Conservation (phyloP, 2,888 invertebrate genomes). For the Patella ulyssiponensis region DNA sequence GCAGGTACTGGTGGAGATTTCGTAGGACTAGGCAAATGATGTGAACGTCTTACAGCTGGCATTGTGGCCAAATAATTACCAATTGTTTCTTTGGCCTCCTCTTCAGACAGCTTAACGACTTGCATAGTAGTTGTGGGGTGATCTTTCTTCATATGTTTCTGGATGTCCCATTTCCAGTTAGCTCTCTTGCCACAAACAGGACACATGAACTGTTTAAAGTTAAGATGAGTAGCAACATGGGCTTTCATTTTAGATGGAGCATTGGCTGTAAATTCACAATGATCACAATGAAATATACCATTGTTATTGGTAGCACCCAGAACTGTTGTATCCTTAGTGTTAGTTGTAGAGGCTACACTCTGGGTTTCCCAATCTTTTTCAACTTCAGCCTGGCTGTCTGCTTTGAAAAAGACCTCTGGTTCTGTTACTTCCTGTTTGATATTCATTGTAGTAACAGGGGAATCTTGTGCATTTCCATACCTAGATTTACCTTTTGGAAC, state of each 20-base stretch:
- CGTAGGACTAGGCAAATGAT: conserved; percentile 48
- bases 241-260: conserved; percentile 65
- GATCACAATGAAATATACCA: conserved; percentile 48
- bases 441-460: neutral
- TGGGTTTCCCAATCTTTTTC: neutral
- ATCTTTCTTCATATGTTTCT: conserved; percentile 66
- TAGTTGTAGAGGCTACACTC: neutral
- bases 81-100: conserved; percentile 66
- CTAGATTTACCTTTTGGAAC: conserved; percentile 7
- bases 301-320: conserved; percentile 3
- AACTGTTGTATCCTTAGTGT: neutral
- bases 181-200: conserved; percentile 67
- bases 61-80: conserved; percentile 58
- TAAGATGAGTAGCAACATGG: conserved; percentile 67
- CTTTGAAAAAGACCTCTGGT: conserved; percentile 9
- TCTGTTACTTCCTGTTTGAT: conserved; percentile 14
- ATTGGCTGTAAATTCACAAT: conserved; percentile 57
- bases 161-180: conserved; percentile 70
- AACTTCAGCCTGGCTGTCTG: neutral
- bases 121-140: conserved; percentile 50
- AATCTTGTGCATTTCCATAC: neutral
- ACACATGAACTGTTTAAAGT: conserved; percentile 68
- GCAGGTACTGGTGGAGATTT: conserved; percentile 11
- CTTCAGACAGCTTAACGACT: conserved; percentile 59
- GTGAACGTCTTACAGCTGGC: conserved; percentile 55